These are phyloP conservation scores for Anas bernieri DNA, from an alignment of 2,797 vertebrate genomes.

Conservation along the genomic window DNA sequence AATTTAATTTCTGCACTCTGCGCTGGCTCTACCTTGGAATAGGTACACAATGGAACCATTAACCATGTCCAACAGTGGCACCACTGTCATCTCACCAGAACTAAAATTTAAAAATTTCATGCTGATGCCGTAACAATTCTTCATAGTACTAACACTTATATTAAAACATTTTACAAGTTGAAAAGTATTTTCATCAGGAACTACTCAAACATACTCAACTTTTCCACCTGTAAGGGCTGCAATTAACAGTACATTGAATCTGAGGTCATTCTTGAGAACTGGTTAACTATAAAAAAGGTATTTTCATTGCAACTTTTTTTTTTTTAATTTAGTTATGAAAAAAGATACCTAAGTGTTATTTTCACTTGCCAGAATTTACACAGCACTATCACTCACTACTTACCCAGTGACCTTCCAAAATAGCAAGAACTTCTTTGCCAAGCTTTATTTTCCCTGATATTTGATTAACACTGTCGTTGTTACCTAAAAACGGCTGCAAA, in stretches of 20 bases:
- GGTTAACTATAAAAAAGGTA: not conserved
- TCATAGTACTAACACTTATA: not conserved
- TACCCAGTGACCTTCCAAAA: slow-evolving; percentile 97
- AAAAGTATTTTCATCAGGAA: not conserved
- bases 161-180: not conserved
- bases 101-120: not conserved
- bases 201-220: not conserved
- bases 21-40: not conserved
- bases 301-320: not conserved
- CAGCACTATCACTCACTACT: slow-evolving; percentile 58
- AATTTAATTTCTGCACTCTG: not conserved
- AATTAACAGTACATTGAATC: not conserved
- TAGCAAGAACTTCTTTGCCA: slow-evolving; percentile 95
- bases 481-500: slow-evolving; percentile 94
- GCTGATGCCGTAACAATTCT: not conserved
- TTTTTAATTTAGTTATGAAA: not conserved
- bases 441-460: slow-evolving; percentile 96
- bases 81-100: not conserved
- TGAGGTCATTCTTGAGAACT: not conserved
- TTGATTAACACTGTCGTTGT: slow-evolving; percentile 95
- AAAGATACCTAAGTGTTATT: not conserved
- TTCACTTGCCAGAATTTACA: not conserved
- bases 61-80: accelerated
- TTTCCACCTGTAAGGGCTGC: not conserved
- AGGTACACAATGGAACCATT: not conserved